Base-by-base conservation (phyloP, 2,113 vertebrate genomes). In the Tragelaphus strepsiceros region DNA sequence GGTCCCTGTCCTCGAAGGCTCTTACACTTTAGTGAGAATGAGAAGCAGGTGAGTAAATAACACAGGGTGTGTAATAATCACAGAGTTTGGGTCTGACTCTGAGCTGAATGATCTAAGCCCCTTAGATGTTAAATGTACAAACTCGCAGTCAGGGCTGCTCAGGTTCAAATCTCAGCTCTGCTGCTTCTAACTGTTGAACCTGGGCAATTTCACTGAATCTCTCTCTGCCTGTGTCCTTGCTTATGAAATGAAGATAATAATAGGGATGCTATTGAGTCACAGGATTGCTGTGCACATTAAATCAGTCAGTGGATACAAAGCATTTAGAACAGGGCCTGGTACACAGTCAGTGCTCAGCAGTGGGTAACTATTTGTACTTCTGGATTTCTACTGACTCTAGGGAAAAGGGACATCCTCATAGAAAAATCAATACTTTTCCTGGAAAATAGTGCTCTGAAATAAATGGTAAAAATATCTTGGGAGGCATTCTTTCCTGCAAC, bases 371-470 rank as follows among this genome's bases (percentile, higher is more conserved):
- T n/a, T 88, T 90, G 96, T 82, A 97, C 96, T 85, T 93, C 91
- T 90, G 1, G 67, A 61, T 30, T 95, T 77, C 74, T 21, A 74
- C 46, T 62, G 78, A 94, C 94, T 89, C 82, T 19, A 19, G 3
- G 93, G 91, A 92, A 97, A 0, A 26, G 77, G 96, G 39, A 97
- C 21, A 17, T 91, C 96, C 95, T 98, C 77, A 71, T 58, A 93
- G 92, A 97, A 97, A 97, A 94, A 87, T 93, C 93, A 91, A 86
- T 92, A 94, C 88, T 98, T 97, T 91, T 35, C 90, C 95, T 98
- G 92, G 95, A 93, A 95, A 96, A 97, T 19, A 93, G 46, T 78
- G 71, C 92, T 54, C 97, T 95, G 96, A 98, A 95, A 95, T 67
- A 97, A 83, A 97, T 53, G 96, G 93, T 95, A 90, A 98, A 98